These are phyloP conservation scores for Dasyurus viverrinus DNA, from an alignment of 2,113 vertebrate species.

Conservation along the genomic window DNA sequence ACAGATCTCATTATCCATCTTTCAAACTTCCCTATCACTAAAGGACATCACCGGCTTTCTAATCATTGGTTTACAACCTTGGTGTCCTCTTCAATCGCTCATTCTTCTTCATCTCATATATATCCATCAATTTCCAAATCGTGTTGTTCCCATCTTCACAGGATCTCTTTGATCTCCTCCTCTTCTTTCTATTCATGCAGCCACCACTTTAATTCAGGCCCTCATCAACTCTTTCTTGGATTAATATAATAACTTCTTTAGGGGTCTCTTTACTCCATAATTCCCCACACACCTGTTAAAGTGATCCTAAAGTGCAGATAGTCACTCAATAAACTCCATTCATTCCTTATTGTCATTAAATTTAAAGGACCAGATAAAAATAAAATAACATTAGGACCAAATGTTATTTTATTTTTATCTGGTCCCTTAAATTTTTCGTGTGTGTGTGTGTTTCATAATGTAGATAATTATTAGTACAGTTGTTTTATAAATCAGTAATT, in stretches of 20 bases:
- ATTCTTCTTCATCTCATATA: neutral
- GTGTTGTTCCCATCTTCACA: neutral
- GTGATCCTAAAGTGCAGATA: neutral
- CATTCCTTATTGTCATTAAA: neutral
- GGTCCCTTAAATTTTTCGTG: neutral
- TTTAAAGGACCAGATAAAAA: no score
- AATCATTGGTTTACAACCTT: neutral
- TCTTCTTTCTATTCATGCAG: neutral
- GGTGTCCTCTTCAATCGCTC: neutral
- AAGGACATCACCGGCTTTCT: neutral
- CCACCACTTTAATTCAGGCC: neutral
- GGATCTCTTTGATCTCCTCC: neutral
- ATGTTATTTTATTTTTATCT: neutral
- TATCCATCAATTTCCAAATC: neutral
- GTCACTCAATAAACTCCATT: neutral
- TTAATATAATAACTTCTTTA: neutral
- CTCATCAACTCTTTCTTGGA: neutral
- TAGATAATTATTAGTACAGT: neutral
- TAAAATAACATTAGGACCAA: neutral
- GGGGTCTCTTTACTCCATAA: neutral
- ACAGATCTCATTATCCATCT: neutral
- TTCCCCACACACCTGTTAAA: neutral
- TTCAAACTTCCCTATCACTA: neutral
- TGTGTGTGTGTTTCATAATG: neutral
- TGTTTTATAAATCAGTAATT: neutral